Conservation (phyloP, 2,113 vertebrate genomes). For the Furnarius figulus region DNA sequence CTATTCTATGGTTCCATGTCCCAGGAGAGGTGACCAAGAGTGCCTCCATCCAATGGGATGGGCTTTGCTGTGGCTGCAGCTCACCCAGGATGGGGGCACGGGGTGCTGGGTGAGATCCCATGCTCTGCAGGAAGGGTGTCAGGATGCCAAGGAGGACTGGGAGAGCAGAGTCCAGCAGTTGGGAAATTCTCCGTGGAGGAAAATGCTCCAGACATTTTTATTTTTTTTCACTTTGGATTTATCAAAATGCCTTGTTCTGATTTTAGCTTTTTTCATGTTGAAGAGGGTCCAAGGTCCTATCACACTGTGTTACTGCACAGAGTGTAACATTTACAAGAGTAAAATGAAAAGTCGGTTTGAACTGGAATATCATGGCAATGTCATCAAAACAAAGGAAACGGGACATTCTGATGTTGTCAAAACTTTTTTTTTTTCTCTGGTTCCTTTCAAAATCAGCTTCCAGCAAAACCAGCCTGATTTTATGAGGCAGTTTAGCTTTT, state of each 20-base stretch:
- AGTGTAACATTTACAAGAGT: neutral
- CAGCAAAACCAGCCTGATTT: slow-evolving; percentile 41
- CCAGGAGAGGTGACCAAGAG: neutral
- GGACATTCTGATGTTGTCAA: slow-evolving; percentile 36
- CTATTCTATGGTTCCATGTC: neutral
- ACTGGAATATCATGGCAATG: slow-evolving; percentile 21
- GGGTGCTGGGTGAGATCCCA: neutral
- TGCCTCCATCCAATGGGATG: neutral
- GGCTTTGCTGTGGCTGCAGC: neutral
- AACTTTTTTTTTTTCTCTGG: neutral
- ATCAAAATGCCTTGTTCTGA: neutral
- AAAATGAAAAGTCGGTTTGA: neutral
- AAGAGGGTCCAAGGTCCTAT: slow-evolving; percentile 4
- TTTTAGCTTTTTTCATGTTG: neutral
- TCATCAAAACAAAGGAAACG: slow-evolving; percentile 8
- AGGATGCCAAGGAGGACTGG: neutral
- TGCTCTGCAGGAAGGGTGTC: neutral
- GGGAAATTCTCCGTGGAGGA: neutral
- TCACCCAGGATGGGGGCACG: neutral
- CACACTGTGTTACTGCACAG: neutral
- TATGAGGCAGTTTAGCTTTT: slow-evolving; percentile 6
- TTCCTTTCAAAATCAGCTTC: slow-evolving; percentile 51
- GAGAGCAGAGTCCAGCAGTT: neutral
- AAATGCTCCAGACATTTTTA: neutral
- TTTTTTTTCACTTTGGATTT: neutral